Conservation (phyloP, 2,113 vertebrate species). For the Phainopepla nitens region DNA sequence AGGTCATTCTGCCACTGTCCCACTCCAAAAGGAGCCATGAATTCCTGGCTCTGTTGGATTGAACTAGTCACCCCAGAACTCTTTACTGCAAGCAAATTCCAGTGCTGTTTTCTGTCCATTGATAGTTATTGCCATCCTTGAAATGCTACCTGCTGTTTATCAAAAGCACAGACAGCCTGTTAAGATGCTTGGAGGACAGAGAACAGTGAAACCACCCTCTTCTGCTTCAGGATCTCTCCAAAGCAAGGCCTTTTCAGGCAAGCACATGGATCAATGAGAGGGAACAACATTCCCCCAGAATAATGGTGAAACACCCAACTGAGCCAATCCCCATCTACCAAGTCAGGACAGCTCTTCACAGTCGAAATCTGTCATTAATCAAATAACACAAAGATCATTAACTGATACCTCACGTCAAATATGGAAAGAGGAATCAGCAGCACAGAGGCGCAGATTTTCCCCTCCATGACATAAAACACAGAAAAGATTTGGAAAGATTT, state of each 20-base stretch:
- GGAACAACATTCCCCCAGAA: not conserved
- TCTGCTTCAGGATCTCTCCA: not conserved
- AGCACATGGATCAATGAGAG: not conserved
- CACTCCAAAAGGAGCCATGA: fast-evolving
- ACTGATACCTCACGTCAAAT: not conserved
- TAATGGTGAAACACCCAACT: not conserved
- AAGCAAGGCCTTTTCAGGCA: not conserved
- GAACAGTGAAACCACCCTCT: not conserved
- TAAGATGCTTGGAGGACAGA: not conserved
- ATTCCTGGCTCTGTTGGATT: not conserved
- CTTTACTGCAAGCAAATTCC: not conserved
- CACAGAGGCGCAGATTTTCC: not conserved
- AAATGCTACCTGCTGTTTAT: not conserved
- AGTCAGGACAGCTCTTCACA: not conserved
- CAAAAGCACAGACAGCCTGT: not conserved
- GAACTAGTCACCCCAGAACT: not conserved
- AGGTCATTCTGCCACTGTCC: not conserved
- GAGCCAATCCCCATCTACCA: not conserved
- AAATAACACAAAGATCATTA: not conserved
- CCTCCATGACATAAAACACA: not conserved
- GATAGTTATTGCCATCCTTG: not conserved
- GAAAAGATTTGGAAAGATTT: not conserved
- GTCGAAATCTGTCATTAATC: not conserved
- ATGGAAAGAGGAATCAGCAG: not conserved
- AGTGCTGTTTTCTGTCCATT: not conserved